Evolutionary conservation across 2,888 invertebrate species (phyloP).

Genomic region (Platerodrilus igneus): DNA sequence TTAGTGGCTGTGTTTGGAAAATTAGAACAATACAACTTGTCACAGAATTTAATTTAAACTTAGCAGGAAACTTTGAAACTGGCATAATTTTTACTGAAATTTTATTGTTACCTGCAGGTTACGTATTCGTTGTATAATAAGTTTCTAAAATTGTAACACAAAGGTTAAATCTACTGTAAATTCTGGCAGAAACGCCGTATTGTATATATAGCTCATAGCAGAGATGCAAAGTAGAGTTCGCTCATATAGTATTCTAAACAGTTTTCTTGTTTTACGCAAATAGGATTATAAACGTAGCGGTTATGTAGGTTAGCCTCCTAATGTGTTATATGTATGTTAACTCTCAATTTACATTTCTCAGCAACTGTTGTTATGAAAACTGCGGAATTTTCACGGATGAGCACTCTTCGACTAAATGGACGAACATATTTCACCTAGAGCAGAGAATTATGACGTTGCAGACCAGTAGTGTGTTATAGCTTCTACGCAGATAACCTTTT

Average conservation of each 20-base stretch:
- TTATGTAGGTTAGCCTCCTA: slow-evolving; percentile 12
- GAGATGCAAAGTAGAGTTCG: slow-evolving; percentile 10
- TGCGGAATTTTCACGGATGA: no score
- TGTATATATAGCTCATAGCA: slow-evolving; percentile 15
- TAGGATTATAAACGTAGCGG: slow-evolving; percentile 11
- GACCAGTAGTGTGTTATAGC: no score
- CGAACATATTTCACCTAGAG: no score
- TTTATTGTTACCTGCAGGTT: not conserved
- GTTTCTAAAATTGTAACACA: not conserved
- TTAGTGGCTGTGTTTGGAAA: no score
- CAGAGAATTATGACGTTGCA: no score
- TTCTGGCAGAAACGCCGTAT: slow-evolving; percentile 15
- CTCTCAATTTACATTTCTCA: no score
- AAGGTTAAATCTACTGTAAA: slow-evolving; percentile 16
- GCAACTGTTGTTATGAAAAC: no score
- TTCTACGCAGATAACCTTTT: no score
- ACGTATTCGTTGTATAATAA: not conserved
- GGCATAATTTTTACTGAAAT: not conserved
- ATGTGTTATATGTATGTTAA: no score
- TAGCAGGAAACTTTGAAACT: not conserved
- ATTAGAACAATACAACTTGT: no score
- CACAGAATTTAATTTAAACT: not conserved
- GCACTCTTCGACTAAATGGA: no score
- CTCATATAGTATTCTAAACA: slow-evolving; percentile 15
- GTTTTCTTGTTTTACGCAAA: slow-evolving; percentile 15